Base-by-base conservation (phyloP, 1,140 invertebrate species). In the Magallana ariakensis region DNA sequence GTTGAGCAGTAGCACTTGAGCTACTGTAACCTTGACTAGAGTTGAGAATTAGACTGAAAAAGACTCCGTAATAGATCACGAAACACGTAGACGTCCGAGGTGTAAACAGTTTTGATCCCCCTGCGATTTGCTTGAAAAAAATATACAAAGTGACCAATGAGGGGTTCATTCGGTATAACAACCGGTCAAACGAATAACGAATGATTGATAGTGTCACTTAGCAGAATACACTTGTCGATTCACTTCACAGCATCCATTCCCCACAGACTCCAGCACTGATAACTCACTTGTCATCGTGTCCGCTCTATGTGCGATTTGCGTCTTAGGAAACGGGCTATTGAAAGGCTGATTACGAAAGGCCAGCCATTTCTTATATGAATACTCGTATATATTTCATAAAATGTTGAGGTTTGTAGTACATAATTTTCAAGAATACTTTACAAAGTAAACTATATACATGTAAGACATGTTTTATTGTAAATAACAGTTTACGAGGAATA, bases 221-320 rank as follows among this genome's bases (percentile, higher is more conserved):
- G 10, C 66, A 75, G 66, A 75, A 75, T 75, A 75, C 66, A 75
- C 66, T 75, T 75, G 66, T 26, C 66, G 66, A 75, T 75, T 75
- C 66, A 75, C 22, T 26, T 75, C 19, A 75, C 19, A 75, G 66
- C 62, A 75, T 75, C 15, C 22, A 33, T 19, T 75, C 66, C 22
- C 66, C 22, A 11, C 22, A 75, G 66, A 75, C 10, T 75, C 22
- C 66, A 13, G 66, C 10, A 26, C 13, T 26, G 66, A 75, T 75
- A 75, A 75, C 66, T 19, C 11, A 75, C 66, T 75, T 75, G 66
- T 75, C 66, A 75, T 33, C 66, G 15, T 26, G 66, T 75, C 22
- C 66, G 66, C 33, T 75, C 33, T 22, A 33, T 26, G 66, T 75
- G 66, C 66, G 22, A 75, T 75, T 11, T 75, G 11, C 66, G 66